Base-by-base conservation (phyloP, 2,113 vertebrate species). In the Chamaea fasciata region DNA sequence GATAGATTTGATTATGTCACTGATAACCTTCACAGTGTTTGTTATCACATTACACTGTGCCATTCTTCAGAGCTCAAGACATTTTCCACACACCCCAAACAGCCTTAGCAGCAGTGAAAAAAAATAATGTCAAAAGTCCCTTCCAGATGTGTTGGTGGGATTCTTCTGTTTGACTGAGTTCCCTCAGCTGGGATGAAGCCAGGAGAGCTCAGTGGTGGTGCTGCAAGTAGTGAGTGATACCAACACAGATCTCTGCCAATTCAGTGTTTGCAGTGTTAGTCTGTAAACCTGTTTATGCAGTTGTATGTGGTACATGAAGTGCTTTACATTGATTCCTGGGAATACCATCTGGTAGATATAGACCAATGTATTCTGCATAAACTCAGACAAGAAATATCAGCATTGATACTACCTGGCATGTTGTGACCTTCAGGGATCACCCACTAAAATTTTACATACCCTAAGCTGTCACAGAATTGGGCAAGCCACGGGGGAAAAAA, bases 1-100 rank as follows among this genome's bases (percentile, higher is more conserved):
- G 96, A 96, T 78, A 95, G 91, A 97, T 96, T 96, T 87, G 96
- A 98, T 97, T 89, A 76, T 97, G 96, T 92, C 31, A 13, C 84
- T 82, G 90, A 97, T 96, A 97, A 97, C 96, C 95, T 97, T 96
- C 95, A 70, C 77, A 83, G 77, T 35, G 50, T 85, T 93, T 94
- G 59, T 95, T 96, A 95, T 71, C 31, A 5, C 83, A 86, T 94
- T 96, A 90, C 88, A 76, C 83, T 65, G 16, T 3, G 6, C 89
- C 89, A n/a, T 95, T 97, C 93, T 96, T 92, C 76, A 44, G 82
- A 96, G 77, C 56, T 81, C 79, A 94, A 94, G 80, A 93, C 64
- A 89, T 93, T 96, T 93, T 96, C 96, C 94, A 96, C 70, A 84
- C 89, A 80, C 75, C 88, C 82, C 92, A 87, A 59, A 52, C 7